Percentiles rank a stretch among this genome's conserved stretches.
Conservation (phyloP, 2,888 invertebrate genomes). For the Apoda limacodes region DNA sequence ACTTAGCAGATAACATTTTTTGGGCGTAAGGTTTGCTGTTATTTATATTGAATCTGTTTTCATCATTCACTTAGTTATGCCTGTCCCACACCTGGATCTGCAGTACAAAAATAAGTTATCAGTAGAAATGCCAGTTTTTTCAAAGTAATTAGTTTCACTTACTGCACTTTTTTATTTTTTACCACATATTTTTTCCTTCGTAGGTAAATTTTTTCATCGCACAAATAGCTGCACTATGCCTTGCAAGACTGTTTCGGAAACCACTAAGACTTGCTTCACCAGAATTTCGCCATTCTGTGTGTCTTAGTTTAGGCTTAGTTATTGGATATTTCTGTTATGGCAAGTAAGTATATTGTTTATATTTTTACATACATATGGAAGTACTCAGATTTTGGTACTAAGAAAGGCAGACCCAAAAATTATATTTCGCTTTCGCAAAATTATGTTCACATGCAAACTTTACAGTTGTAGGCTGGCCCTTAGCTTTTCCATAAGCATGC, state of each 20-base stretch:
- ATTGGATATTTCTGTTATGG: constrained; percentile 93
- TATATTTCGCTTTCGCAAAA: too few species aligned
- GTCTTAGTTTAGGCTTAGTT: constrained; percentile 80
- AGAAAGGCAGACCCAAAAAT: too few species aligned
- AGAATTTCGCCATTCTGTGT: constrained; percentile 81
- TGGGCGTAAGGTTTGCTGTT: too few species aligned
- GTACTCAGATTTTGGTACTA: constrained; percentile 1
- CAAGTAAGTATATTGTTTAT: constrained; percentile 68
- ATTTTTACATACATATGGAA: constrained; percentile 10
- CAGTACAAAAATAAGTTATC: too few species aligned
- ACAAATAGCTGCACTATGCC: constrained; percentile 82
- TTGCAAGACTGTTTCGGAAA: constrained; percentile 83
- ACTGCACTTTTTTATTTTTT: constrained; percentile 27
- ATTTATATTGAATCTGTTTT: too few species aligned
- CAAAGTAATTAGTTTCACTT: constrained; percentile 14
- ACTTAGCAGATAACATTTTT: too few species aligned
- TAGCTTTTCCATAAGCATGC: too few species aligned
- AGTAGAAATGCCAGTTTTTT: background rate
- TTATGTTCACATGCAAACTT: too few species aligned
- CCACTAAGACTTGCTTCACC: constrained; percentile 79
- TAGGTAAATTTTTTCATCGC: constrained; percentile 89
- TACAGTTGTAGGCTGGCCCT: too few species aligned
- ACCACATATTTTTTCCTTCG: constrained; percentile 47
- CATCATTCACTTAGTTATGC: too few species aligned
- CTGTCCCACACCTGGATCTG: too few species aligned